Base-by-base conservation (phyloP, 2,888 invertebrate genomes). In the Andrena dorsata region DNA sequence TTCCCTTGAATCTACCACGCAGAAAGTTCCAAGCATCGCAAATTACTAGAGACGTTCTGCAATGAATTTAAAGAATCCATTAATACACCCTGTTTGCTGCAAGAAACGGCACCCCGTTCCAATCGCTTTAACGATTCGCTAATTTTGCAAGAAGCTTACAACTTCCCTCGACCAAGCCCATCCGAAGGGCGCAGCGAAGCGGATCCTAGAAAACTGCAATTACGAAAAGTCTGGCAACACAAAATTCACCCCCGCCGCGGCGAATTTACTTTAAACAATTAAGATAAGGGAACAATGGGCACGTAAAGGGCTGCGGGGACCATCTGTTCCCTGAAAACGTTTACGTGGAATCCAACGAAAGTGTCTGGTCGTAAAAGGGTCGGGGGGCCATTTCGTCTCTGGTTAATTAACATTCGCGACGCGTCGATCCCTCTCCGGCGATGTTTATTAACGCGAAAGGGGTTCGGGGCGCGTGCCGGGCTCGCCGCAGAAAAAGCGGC, bases 191-290 rank as follows among this genome's bases (percentile, higher is more conserved):
- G 13, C 28, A 23, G 49, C 66, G 66, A 13, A 30, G 2, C n/a
- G 16, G n/a, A 41, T 5, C 41, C 20, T 2, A 23, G 41, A 13
- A 35, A 30, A 13, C 8, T 13, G 35, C 51, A 56, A 53, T 68
- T 68, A 51, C 53, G 23, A 56, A n/a, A 23, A 35, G 56, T 26
- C 32, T 32, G 66, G 49, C 49, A 66, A 28, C 30, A 30, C 47
- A 66, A 66, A 32, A 53, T 68, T 56, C 23, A 56, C 23, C 23
- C 53, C 23, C 13, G 23, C 23, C 68, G 6, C 16, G 23, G 68
- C 53, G 68, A 68, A 68, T 68, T 68, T 68, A 68, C 68, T 68
- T 53, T 53, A 32, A 68, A 51, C 68, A 49, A 68, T 68, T 68
- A 68, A 32, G 30, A 53, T 68, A 68, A 68, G 49, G 68, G 35